Base-by-base conservation (phyloP, 2,797 vertebrate genomes). In the Poecilia velifera region DNA sequence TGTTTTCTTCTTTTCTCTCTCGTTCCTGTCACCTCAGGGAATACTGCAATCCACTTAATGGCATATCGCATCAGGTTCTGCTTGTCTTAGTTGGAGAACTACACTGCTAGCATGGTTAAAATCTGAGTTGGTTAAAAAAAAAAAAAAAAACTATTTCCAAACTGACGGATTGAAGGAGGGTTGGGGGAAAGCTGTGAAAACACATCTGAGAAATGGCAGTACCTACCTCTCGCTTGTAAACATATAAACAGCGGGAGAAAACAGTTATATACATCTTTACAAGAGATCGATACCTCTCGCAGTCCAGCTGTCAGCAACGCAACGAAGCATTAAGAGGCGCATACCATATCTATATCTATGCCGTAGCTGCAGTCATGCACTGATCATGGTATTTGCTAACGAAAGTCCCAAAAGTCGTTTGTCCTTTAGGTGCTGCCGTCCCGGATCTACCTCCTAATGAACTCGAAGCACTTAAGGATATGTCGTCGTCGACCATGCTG, bases 211-310 rank as follows among this genome's bases (percentile, higher is more conserved):
- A 90, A 90, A 89, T 91, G 89, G 85, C 91, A 91, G 93, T 94
- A 93, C 92, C 93, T 90, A 82, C 91, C 68, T 89, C 51, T 79
- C 83, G 83, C 87, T 80, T 92, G 94, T 94, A 94, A 95, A 94
- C 93, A 92, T 88, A 87, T 81, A 82, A 76, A 87, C 76, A 82
- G 43, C 77, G 57, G 70, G 76, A 87, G 76, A 82, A 68, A 83
- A 74, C 80, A 80, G 75, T 51, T 91, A 91, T 93, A 91, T 93
- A 93, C 90, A 94, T 81, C 73, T 92, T 85, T 83, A 89, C 87
- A 91, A 79, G 68, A 84, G 71, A 88, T 71, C 22, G 18, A 73
- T 84, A 76, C 88, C 80, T 86, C 66, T 78, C 81, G 82, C 84
- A 82, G 83, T 84, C 78, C 75, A 72, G 68, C 68, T 72, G 68